Base-by-base conservation (phyloP, 2,888 invertebrate species). In the Tenthredo distinguenda region DNA sequence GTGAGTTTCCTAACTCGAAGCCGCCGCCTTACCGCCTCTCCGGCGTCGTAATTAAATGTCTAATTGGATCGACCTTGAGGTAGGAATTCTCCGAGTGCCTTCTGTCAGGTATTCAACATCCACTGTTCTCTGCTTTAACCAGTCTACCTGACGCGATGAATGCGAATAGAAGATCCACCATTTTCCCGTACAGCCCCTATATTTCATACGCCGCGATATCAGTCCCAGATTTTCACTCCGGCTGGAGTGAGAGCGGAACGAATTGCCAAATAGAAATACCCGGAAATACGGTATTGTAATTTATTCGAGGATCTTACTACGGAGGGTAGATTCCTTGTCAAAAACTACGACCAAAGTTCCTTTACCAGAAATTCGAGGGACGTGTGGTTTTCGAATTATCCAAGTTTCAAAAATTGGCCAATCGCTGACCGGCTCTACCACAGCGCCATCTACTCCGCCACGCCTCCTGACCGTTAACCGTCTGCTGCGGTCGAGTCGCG, bases 31-130 rank as follows among this genome's bases (percentile, higher is more conserved):
- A 40, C 62, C 58, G 62, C 81, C 31, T 58, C 58, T 21, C 26
- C 12, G 62, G 37, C 58, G n/a, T 81, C 81, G 81, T 81, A 81
- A 81, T 81, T 81, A 81, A 81, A 81, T 81, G 81, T 81, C 81
- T 81, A 81, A 81, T 81, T 81, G 81, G 58, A 37, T 15, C 58
- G 58, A 81, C 81, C 62, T 81, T 77, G 77, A 55, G 77, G 50
- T 31, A 55, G 55, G 74, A 31, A 77, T 77, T 77, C 77, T 50
- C 47, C 77, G 77, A 31, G 34, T 77, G n/a, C 77, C 77, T 77
- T 77, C 55, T 77, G 77, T 55, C 77, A 55, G 77, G 55, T 55
- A 77, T 31, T 77, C 77, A 77, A 37, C 62, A 37, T 40, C 50
- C 26, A 37, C 58, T 79, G 37, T 31, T 18, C n/a, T 12, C 21